Percentiles rank a stretch among this genome's conserved stretches.
Evolutionary conservation across 2,888 invertebrate genomes (phyloP).

Genomic region (Anthophora plumipes): DNA sequence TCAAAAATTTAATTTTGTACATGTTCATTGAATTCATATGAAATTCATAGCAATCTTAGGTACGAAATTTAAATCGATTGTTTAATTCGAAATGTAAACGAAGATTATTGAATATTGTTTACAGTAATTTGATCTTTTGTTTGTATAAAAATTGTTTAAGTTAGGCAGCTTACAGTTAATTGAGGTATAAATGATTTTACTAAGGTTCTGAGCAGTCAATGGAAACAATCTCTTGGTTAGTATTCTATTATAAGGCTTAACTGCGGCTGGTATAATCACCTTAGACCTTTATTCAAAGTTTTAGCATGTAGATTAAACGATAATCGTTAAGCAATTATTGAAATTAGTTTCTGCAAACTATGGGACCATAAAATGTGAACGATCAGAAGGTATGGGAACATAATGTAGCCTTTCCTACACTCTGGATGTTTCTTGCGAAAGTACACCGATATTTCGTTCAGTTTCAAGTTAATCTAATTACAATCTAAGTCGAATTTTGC

Average conservation of each 20-base stretch:
- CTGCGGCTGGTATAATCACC: conserved; percentile 13
- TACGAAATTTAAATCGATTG: no score
- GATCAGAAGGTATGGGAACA: not conserved
- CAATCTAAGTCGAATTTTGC: no score
- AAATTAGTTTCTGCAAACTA: conserved; percentile 30
- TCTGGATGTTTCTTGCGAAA: not conserved
- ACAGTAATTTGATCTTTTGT: no score
- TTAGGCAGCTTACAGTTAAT: no score
- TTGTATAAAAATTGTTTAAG: no score
- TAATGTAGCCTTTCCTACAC: not conserved
- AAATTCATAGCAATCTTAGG: no score
- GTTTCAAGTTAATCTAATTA: no score
- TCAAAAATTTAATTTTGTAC: no score
- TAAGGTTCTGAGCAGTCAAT: not conserved
- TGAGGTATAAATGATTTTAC: not conserved
- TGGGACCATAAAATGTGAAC: conserved; percentile 10
- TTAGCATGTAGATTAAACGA: conserved; percentile 18
- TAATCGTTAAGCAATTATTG: conserved; percentile 21
- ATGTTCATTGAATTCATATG: no score
- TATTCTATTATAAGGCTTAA: conserved; percentile 17
- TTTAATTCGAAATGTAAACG: no score
- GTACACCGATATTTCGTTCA: not conserved
- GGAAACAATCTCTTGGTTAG: conserved; percentile 12
- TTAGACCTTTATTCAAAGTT: conserved; percentile 30
- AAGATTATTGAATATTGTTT: no score